These are phyloP conservation scores for Harpegnathos saltator DNA, from an alignment of 1,140 invertebrate genomes.

Conservation along the genomic window DNA sequence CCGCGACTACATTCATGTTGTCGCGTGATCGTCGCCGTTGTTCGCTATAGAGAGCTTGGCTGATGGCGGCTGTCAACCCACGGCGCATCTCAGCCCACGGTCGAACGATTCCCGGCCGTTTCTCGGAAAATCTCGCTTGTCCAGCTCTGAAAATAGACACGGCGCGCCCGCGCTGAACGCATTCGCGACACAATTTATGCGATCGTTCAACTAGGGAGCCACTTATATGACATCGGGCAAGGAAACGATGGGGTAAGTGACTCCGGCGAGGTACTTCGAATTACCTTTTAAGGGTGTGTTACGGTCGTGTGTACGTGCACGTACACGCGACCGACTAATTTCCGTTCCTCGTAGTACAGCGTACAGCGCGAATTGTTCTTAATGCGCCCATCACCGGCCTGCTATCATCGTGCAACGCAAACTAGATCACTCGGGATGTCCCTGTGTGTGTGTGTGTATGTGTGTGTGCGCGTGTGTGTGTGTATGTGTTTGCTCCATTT, in stretches of 20 bases:
- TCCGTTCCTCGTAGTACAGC: slow-evolving; percentile 15
- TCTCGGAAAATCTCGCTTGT: slow-evolving; percentile 22
- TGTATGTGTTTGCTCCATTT: too few species aligned
- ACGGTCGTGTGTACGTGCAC: slow-evolving; percentile 51
- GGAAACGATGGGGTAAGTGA: slow-evolving; percentile 84
- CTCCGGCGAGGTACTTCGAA: slow-evolving; percentile 60
- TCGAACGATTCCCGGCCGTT: slow-evolving; percentile 61
- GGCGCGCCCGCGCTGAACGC: slow-evolving; percentile 38
- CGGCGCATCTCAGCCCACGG: slow-evolving; percentile 67
- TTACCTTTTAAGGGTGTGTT: slow-evolving; percentile 80
- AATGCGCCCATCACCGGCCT: slow-evolving; percentile 54
- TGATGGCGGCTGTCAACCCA: slow-evolving; percentile 83
- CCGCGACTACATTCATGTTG: slow-evolving; percentile 79
- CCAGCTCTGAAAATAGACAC: slow-evolving; percentile 22
- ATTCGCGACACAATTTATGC: slow-evolving; percentile 73
- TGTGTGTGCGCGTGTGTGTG: too few species aligned
- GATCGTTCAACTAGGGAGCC: slow-evolving; percentile 73
- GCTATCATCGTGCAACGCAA: slow-evolving; percentile 15
- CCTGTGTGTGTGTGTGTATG: too few species aligned
- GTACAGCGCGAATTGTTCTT: slow-evolving; percentile 46
- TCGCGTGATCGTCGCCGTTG: slow-evolving; percentile 70
- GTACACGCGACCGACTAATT: slow-evolving; percentile 58
- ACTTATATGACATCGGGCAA: slow-evolving; percentile 84
- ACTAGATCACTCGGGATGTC: slow-evolving; percentile 41
- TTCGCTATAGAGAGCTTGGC: slow-evolving; percentile 72